phyloP scores from a whole-genome alignment of 2,113 vertebrate genomes.

The Ivindomyrus marchei region DNA sequence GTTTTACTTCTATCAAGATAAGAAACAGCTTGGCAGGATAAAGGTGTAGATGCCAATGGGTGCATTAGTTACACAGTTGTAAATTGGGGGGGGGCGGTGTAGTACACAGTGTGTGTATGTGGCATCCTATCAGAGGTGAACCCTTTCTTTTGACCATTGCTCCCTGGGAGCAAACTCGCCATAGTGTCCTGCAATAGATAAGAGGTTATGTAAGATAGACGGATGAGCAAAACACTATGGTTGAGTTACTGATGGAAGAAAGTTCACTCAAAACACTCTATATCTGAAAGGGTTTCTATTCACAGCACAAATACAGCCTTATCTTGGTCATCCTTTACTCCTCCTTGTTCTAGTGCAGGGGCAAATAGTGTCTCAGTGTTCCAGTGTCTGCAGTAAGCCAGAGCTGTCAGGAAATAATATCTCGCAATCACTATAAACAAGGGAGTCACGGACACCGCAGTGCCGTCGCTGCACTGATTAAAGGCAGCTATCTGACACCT shows the following conservation, averaged over 20 bases:
- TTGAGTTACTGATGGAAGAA: background rate
- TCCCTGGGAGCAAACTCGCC: background rate
- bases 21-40: background rate
- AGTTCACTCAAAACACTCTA: background rate
- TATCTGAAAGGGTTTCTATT: background rate
- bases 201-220: background rate
- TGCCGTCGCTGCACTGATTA: conserved; percentile 40
- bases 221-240: background rate
- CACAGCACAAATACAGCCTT: background rate
- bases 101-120: background rate
- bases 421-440: conserved; percentile 15
- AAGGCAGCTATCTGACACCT: conserved; percentile 40
- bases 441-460: background rate
- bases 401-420: conserved; percentile 10
- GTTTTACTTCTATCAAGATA: background rate
- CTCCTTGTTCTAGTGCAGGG: background rate
- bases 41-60: background rate
- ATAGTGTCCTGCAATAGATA: background rate
- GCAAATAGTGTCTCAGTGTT: background rate
- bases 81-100: background rate
- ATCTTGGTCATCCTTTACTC: background rate
- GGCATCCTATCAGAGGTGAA: background rate
- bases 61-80: background rate
- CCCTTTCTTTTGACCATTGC: background rate
- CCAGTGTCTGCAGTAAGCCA: background rate